Percentiles rank a stretch among this genome's conserved stretches.
These are phyloP conservation scores for Platichthys stellatus DNA, from an alignment of 2,113 vertebrate genomes.

Conservation along the genomic window DNA sequence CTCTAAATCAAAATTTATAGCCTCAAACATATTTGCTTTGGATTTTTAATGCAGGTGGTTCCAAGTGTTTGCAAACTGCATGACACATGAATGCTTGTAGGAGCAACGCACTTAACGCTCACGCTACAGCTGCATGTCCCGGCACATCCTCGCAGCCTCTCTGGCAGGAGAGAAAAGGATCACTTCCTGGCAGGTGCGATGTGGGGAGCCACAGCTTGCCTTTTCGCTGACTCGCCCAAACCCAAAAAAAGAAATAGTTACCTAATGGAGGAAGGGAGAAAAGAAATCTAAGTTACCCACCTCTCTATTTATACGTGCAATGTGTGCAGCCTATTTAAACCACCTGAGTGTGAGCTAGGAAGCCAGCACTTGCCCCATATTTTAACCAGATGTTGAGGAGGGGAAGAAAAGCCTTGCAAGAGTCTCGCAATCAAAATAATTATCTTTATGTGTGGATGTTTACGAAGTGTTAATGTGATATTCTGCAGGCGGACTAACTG, in stretches of 20 bases:
- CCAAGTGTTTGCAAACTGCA: conserved; percentile 8
- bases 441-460: conserved; percentile 78
- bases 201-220: conserved; percentile 61
- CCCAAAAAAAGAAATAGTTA: conserved; percentile 35
- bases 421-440: conserved; percentile 86
- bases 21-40: background rate
- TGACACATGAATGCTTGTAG: conserved; percentile 27
- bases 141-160: conserved; percentile 62
- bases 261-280: conserved; percentile 21
- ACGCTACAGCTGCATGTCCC: conserved; percentile 49
- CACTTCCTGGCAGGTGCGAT: conserved; percentile 73
- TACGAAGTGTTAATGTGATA: conserved; percentile 83
- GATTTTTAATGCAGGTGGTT: background rate
- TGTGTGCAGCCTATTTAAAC: conserved; percentile 82
- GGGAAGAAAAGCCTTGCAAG: conserved; percentile 78
- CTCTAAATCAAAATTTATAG: background rate
- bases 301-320: conserved; percentile 78
- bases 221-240: conserved; percentile 60
- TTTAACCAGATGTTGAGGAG: conserved; percentile 92
- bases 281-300: conserved; percentile 81
- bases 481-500: conserved; percentile 67
- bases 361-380: conserved; percentile 86
- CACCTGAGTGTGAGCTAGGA: conserved; percentile 87
- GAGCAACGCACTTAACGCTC: conserved; percentile 18
- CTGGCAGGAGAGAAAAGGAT: conserved; percentile 58